Evolutionary conservation across 2,113 vertebrate species (phyloP), one percentile per base, ranked within the genome.

Genomic region (Stercorarius parasiticus): DNA sequence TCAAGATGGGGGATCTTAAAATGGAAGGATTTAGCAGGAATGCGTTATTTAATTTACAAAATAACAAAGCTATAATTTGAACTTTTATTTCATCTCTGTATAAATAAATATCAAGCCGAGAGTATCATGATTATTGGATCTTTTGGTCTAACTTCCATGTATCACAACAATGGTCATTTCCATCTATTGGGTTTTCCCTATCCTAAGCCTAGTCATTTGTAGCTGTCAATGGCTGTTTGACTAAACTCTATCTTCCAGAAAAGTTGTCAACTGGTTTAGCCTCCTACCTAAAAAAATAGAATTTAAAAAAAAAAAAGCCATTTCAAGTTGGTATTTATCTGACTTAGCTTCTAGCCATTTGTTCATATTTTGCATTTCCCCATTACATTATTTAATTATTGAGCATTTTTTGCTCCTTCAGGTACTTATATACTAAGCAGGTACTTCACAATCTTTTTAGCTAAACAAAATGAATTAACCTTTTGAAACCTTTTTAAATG

Each of bases 391-490:
- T 1, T 91, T 30, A 84, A 84, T 64, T 53, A 72, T 25, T 36
- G 49, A 70, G 34, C 15, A 23, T 61, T 56, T 88, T 93, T 82
- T 71, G 3, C 16, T 94, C 42, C n/a, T 88, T 78, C 14, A 18
- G 49, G 26, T 79, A 87, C 65, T 89, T 78, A 18, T 11, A 23
- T 29, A 56, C 49, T 69, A 55, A 88, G 43, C 32, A 72, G 32
- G 23, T 58, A 78, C n/a, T 92, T 58, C 15, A 29, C 8, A 34
- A 30, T 64, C 45, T 80, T 90, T 88, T 92, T 49, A 72, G 22
- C 43, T 85, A 69, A 88, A 64, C n/a, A 86, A 92, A 96, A 92
- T 14, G 38, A 82, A 92, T 94, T 90, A 96, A 86, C 83, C 83
- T 97, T 95, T 94, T 50, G 50, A 95, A 96, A 88, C 29, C 45